phyloP scores from a whole-genome alignment of 1,140 invertebrate genomes.

The Chymomyza costata region DNA sequence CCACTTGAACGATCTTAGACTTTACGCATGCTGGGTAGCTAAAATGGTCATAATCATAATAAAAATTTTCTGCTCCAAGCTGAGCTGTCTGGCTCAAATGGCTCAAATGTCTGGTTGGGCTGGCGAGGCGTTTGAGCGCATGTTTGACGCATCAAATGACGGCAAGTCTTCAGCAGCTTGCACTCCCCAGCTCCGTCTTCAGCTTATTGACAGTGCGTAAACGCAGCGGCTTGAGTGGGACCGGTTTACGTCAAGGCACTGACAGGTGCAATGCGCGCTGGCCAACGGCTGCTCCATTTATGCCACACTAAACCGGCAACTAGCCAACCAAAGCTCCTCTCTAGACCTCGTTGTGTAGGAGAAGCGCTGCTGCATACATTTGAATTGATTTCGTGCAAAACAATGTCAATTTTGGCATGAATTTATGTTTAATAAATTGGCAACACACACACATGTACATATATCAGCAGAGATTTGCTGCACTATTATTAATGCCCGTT shows the following conservation, averaged over 20 bases:
- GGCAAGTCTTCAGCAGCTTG: slow-evolving; percentile 44
- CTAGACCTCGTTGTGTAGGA: no score
- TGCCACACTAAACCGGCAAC: slow-evolving; percentile 20
- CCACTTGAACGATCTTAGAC: slow-evolving; percentile 49
- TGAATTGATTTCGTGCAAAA: slow-evolving; percentile 43
- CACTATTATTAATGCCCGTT: no score
- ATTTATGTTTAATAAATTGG: slow-evolving; percentile 65
- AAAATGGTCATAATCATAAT: slow-evolving; percentile 72
- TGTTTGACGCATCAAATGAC: slow-evolving; percentile 64
- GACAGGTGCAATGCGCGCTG: slow-evolving; percentile 54
- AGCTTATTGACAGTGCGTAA: slow-evolving; percentile 62
- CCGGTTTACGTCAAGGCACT: slow-evolving; percentile 71
- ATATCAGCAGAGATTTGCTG: not conserved
- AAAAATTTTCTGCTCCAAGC: slow-evolving; percentile 51
- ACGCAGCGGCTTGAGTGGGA: slow-evolving; percentile 34
- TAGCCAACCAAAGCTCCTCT: slow-evolving; percentile 17
- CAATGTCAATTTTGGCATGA: slow-evolving; percentile 41
- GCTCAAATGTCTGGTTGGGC: not conserved
- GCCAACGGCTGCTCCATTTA: slow-evolving; percentile 53
- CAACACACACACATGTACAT: not conserved
- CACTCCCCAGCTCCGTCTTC: slow-evolving; percentile 27
- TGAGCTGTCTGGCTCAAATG: no score
- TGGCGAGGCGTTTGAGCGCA: slow-evolving; percentile 65
- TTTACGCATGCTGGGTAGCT: slow-evolving; percentile 63
- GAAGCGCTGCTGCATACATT: slow-evolving; percentile 21